A percentile compares a stretch with the other conserved stretches of the same genome.
phyloP scores from a whole-genome alignment of 2,888 invertebrate species.

The Norana najaformis region DNA sequence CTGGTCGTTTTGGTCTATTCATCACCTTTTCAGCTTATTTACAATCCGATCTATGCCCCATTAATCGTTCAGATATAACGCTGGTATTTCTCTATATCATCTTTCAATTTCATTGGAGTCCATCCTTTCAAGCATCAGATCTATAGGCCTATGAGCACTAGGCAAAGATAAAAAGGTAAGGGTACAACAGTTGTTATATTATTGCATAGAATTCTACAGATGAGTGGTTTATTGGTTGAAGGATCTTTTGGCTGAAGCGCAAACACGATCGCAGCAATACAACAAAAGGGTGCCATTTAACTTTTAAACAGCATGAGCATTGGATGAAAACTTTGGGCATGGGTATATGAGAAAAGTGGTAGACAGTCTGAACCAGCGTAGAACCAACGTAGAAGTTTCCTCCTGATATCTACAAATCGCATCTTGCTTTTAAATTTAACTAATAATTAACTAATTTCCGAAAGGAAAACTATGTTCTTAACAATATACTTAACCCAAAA shows the following conservation, averaged over 20 bases:
- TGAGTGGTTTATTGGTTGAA: background rate
- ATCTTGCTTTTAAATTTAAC: background rate
- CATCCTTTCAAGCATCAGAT: background rate
- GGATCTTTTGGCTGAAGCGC: background rate
- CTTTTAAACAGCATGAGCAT: no score
- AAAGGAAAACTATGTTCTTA: background rate
- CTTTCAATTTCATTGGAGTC: background rate
- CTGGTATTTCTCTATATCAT: background rate
- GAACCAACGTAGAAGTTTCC: background rate
- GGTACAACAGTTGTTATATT: background rate
- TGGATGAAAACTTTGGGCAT: no score
- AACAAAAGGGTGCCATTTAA: background rate
- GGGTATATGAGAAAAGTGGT: no score
- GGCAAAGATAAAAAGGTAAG: background rate
- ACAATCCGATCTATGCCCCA: background rate
- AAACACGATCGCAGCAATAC: background rate
- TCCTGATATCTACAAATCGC: background rate
- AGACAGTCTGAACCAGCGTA: no score
- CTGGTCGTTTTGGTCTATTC: background rate
- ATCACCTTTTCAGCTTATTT: background rate
- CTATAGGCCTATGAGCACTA: background rate
- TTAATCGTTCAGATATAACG: background rate
- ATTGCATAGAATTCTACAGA: background rate
- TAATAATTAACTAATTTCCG: background rate
- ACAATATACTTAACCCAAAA: no score